Base-by-base conservation (phyloP, 2,113 vertebrate genomes). In the Pelobates fuscus region DNA sequence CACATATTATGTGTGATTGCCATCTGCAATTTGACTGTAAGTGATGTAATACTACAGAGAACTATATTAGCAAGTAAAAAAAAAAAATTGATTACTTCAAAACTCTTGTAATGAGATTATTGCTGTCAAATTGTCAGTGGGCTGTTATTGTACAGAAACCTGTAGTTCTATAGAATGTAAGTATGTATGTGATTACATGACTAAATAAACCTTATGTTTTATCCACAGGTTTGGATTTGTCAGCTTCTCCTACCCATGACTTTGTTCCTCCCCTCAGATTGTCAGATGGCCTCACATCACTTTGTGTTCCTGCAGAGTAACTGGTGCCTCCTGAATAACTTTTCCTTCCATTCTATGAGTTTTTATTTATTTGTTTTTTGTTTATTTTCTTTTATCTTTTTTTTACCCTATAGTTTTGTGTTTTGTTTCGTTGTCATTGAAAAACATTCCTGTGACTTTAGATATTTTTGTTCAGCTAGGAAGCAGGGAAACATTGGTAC, bases 381-480 rank as follows among this genome's bases (percentile, higher is more conserved):
- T 84, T 85, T 82, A 82, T 81, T 85, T 84, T 87, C 86, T 84
- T 81, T 82, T 86, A 84, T 79, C 84, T 88, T 80, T 84, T 80
- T 85, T 81, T 86, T 83, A 85, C 86, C 80, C 83, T 83, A 84
- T 76, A 67, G 64, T 21, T 46, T 67, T 76, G 72, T 76, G 72
- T 76, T 76, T 54, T 41, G 32, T 30, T 41, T 55, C 72, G 55
- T 67, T 29, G 29, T 67, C 72, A 67, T 37, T 52, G 65, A 75
- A 54, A 67, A 37, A 30, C 59, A 26, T 67, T 21, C 32, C 30
- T 21, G 37, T 81, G 83, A 86, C 18, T 37, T 26, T 75, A 58
- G 61, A 27, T 67, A 59, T 58, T 67, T 67, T 60, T 29, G 61
- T 49, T 59, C 64, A 49, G 64, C 37, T 75, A 55, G 26, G 55